Conservation (phyloP, 2,797 vertebrate genomes). For the Novumbra hubbsi region DNA sequence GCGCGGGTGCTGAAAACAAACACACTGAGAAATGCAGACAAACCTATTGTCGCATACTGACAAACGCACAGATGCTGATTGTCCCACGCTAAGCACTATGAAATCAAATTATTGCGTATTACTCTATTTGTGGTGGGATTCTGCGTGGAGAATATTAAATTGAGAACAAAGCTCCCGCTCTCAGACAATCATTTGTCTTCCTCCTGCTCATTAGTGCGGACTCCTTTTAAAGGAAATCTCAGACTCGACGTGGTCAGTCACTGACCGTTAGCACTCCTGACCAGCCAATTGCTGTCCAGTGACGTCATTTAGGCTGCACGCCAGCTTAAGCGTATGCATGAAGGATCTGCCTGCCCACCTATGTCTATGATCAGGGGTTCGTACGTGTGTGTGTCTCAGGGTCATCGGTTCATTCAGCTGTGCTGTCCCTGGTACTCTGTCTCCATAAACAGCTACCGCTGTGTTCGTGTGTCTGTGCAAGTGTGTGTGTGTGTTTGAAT, state of each 20-base stretch:
- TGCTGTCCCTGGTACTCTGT: conserved; percentile 38
- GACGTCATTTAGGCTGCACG: no score
- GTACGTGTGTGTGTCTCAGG: conserved; percentile 21
- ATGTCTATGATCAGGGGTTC: no score
- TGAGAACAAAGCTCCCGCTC: conserved; percentile 49
- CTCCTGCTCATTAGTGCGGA: conserved; percentile 39
- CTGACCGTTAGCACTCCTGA: not conserved
- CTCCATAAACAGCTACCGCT: conserved; percentile 22
- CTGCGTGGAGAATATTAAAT: conserved; percentile 63
- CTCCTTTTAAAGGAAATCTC: conserved; percentile 27
- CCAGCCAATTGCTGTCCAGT: not conserved
- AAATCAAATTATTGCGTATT: conserved; percentile 72
- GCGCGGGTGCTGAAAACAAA: not conserved
- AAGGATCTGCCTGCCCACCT: no score
- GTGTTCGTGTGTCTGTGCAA: not conserved
- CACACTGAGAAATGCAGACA: not conserved
- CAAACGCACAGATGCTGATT: conserved; percentile 41
- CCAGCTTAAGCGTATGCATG: no score
- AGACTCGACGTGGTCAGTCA: conserved; percentile 20
- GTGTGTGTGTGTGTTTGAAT: not conserved
- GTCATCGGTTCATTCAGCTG: conserved; percentile 40
- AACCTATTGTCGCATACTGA: no score
- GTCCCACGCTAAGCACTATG: conserved; percentile 64
- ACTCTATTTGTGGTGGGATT: conserved; percentile 63
- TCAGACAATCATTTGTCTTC: conserved; percentile 67